Percentiles rank a stretch among this genome's conserved stretches.
phyloP scores from a whole-genome alignment of 1,140 invertebrate genomes.

The Muscidifurax raptorellus region DNA sequence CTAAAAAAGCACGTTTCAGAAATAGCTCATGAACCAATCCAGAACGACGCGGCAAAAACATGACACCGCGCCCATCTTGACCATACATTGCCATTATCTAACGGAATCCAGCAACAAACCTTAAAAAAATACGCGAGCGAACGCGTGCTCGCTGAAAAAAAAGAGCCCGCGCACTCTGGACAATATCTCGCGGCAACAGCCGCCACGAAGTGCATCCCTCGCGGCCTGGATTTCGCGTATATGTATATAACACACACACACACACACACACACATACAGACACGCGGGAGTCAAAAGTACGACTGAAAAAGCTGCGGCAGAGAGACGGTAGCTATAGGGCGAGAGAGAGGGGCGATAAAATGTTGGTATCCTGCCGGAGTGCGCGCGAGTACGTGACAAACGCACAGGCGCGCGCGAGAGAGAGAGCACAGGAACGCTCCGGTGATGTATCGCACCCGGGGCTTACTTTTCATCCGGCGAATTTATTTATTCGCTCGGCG shows the following conservation, averaged over 20 bases:
- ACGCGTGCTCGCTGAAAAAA: conserved; percentile 5
- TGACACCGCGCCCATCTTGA: conserved; percentile 7
- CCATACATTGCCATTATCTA: conserved; percentile 35
- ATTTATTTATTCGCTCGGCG: conserved; percentile 36
- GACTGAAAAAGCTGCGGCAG: conserved; percentile 3
- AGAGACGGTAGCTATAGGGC: neutral
- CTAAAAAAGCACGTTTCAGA: neutral
- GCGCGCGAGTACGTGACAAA: conserved; percentile 35
- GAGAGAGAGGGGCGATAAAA: conserved; percentile 18
- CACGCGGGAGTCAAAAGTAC: neutral
- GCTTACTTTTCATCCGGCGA: conserved; percentile 38
- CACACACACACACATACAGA: neutral
- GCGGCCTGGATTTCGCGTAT: conserved; percentile 10
- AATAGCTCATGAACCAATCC: neutral
- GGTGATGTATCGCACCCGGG: conserved; percentile 29
- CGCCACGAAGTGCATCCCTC: neutral
- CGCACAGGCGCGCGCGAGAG: neutral
- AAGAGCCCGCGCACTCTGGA: neutral
- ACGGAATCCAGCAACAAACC: neutral
- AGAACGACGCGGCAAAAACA: neutral
- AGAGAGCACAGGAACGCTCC: conserved; percentile 5
- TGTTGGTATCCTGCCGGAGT: conserved; percentile 10
- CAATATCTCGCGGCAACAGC: conserved; percentile 29
- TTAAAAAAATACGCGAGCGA: neutral
- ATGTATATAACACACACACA: neutral